Evolutionary conservation across 2,113 vertebrate genomes (phyloP), one percentile per base, ranked within the genome.

Genomic region (Nematolebias whitei): DNA sequence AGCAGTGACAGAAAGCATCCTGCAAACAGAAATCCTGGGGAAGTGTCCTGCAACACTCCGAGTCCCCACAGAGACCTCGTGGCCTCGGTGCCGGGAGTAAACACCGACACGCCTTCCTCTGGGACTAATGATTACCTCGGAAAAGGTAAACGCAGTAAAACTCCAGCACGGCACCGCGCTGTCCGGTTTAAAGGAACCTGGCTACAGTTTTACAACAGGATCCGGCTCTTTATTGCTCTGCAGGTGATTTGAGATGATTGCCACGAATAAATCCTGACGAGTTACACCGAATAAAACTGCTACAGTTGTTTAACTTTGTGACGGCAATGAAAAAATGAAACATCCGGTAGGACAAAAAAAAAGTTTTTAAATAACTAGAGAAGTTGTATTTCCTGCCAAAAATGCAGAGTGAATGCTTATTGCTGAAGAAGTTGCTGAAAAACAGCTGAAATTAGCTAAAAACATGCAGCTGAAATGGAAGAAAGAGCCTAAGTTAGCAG

Each of bases 11-110:
- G 58, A 67, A 63, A 47, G 51, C 16, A 61, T 53, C 55, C 62
- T 66, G 67, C 55, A 39, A 72, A 79, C 5, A 6, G 26, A 13
- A 57, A 69, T 83, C 73, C 77, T 69, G 69, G 48, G 80, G 71
- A 85, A 79, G 74, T 61, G 71, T 82, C 78, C 47, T 18, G 43
- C 66, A 74, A 70, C 63, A 74, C 69, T 18, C 1, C 12, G 18
- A 62, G 18, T 52, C 49, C 48, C 63, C 40, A 39, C 23, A 44
- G 58, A 57, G 24, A 67, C 38, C 32, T 8, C 11, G n/a, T 40
- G 61, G 61, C 72, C 78, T 81, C 56, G 66, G 13, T 35, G 24
- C 7, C 39, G 48, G 29, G 20, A 10, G 71, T 0, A 44, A 67
- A 67, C 44, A 53, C 50, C 57, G 16, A 45, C 23, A 47, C n/a